Percentiles rank a stretch among this genome's conserved stretches.
Conservation (phyloP, 2,113 vertebrate species). For the Bos taurus region DNA sequence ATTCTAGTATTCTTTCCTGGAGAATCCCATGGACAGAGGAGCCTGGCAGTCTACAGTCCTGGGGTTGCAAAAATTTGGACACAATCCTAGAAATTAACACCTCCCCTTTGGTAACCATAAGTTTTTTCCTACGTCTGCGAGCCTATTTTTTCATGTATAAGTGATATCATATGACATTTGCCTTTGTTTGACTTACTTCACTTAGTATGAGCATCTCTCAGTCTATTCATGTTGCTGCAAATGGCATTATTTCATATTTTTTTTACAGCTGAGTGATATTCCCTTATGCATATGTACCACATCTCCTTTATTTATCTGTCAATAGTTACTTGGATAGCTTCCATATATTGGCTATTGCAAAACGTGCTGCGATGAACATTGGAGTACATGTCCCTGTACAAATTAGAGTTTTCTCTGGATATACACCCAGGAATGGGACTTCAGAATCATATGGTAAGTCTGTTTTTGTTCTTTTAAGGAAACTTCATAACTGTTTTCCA, state of each 20-base stretch:
- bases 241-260: not conserved
- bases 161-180: not conserved
- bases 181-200: not conserved
- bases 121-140: not conserved
- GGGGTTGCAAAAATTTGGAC: not conserved
- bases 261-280: not conserved
- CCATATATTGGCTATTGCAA: not conserved
- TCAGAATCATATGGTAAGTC: not conserved
- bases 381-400: not conserved
- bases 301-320: not conserved
- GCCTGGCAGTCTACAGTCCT: not conserved
- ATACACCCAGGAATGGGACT: not conserved
- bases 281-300: not conserved
- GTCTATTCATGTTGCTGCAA: not conserved
- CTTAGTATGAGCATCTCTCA: not conserved
- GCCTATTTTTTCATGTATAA: not conserved
- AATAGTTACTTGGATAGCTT: not conserved
- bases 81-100: not conserved
- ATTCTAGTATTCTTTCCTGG: not conserved
- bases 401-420: not conserved
- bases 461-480: not conserved
- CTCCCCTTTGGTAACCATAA: not conserved
- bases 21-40: not conserved
- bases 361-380: not conserved
- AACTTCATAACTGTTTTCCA: not conserved